Percentiles rank a stretch among this genome's conserved stretches.
phyloP scores from a whole-genome alignment of 2,797 vertebrate genomes.

The Oreortyx pictus region DNA sequence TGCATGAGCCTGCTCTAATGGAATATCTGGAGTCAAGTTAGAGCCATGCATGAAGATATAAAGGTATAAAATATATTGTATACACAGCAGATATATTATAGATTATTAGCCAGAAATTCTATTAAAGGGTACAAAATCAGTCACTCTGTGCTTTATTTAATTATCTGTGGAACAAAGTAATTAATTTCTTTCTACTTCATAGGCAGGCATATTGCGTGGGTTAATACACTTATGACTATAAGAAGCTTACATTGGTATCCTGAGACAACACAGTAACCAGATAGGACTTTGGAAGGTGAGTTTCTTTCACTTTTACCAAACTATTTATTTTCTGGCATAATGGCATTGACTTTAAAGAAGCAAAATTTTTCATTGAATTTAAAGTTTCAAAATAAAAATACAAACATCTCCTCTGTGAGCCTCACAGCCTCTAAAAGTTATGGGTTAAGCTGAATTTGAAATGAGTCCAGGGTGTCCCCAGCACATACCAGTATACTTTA shows the following conservation, averaged over 20 bases:
- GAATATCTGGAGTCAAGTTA: not conserved
- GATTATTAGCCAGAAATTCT: constrained; percentile 12
- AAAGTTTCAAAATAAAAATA: constrained; percentile 9
- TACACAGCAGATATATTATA: not conserved
- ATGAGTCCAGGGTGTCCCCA: not conserved
- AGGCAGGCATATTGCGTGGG: not conserved
- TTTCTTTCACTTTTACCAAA: not conserved
- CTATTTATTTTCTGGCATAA: not conserved
- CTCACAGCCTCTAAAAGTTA: not conserved
- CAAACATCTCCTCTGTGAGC: not conserved
- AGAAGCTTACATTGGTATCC: not conserved
- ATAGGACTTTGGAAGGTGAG: not conserved
- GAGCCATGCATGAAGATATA: not conserved
- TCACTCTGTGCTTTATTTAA: not conserved
- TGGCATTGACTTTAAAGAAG: not conserved
- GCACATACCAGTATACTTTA: not conserved
- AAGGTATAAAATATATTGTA: not conserved
- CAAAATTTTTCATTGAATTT: constrained; percentile 4
- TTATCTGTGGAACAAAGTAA: not conserved
- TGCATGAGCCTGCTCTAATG: not conserved
- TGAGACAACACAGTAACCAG: not conserved
- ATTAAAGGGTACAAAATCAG: constrained; percentile 1
- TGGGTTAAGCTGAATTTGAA: constrained; percentile 15
- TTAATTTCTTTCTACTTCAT: not conserved
- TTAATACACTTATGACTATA: not conserved